These are phyloP conservation scores for Tachina grossa DNA, from an alignment of 2,888 invertebrate species.

Conservation along the genomic window DNA sequence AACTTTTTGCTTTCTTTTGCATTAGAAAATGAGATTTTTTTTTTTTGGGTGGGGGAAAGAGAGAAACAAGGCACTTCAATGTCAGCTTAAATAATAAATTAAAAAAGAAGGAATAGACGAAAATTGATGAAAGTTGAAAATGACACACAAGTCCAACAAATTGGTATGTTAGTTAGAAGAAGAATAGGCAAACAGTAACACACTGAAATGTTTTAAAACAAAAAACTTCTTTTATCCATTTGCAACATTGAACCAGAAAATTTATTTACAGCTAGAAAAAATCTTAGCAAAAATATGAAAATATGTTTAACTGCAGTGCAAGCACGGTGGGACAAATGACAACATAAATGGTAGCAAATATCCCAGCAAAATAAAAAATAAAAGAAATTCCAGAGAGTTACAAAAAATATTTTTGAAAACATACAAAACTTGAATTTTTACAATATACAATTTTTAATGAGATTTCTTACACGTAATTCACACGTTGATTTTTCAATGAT, in stretches of 20 bases:
- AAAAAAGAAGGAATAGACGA: background rate
- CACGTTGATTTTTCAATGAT: too few relatives aligned
- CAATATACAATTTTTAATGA: too few relatives aligned
- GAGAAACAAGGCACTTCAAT: slow-evolving; percentile 40
- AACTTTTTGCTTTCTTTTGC: slow-evolving; percentile 20
- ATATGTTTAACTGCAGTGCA: slow-evolving; percentile 24
- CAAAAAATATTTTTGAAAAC: too few relatives aligned
- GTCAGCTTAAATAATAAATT: slow-evolving; percentile 54
- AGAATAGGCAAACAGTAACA: slow-evolving; percentile 24
- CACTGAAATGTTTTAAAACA: slow-evolving; percentile 17
- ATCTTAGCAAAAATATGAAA: slow-evolving; percentile 13
- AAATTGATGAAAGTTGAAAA: slow-evolving; percentile 48
- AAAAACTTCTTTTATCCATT: slow-evolving; percentile 30
- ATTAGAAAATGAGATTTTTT: slow-evolving; percentile 53
- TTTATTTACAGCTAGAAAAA: slow-evolving; percentile 16
- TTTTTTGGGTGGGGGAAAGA: background rate
- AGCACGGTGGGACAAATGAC: background rate
- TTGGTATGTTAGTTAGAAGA: slow-evolving; percentile 30
- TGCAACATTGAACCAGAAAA: slow-evolving; percentile 35
- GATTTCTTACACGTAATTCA: too few relatives aligned
- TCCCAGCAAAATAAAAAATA: too few relatives aligned
- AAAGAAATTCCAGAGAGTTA: too few relatives aligned
- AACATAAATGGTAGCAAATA: background rate
- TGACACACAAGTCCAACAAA: slow-evolving; percentile 60
- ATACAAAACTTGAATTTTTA: too few relatives aligned